A percentile compares a stretch with the other conserved stretches of the same genome.
phyloP scores from a whole-genome alignment of 2,888 invertebrate species.

The Augochlorella aurata region DNA sequence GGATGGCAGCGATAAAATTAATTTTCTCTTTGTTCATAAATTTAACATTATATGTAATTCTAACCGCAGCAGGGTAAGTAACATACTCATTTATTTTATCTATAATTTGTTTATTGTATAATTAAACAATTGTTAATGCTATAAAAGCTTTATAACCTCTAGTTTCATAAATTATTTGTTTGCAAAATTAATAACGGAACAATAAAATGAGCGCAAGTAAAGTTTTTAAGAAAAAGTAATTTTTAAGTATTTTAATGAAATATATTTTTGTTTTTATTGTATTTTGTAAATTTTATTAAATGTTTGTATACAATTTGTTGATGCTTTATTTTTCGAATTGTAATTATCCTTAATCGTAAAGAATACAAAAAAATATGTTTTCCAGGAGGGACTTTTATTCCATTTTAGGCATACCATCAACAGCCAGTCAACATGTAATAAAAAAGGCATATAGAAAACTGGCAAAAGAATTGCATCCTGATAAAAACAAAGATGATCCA shows the following conservation, averaged over 20 bases:
- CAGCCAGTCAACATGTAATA: constrained; percentile 95
- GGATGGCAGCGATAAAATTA: constrained; percentile 77
- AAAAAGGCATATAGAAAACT: constrained; percentile 98
- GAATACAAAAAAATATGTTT: background rate
- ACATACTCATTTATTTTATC: constrained; percentile 10
- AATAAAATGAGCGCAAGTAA: background rate
- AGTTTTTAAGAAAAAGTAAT: background rate
- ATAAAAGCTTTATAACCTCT: constrained; percentile 25
- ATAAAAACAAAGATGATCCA: constrained; percentile 97
- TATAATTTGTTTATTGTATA: constrained; percentile 9
- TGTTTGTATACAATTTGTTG: background rate
- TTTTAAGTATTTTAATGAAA: background rate
- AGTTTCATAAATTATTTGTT: background rate
- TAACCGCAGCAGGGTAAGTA: constrained; percentile 77
- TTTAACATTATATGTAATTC: constrained; percentile 74
- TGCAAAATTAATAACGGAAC: constrained; percentile 33
- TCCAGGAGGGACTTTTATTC: constrained; percentile 94
- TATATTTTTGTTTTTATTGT: background rate
- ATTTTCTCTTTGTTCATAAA: constrained; percentile 75
- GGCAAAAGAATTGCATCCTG: constrained; percentile 98
- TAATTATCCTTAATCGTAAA: background rate
- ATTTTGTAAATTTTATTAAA: background rate
- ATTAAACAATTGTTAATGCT: background rate
- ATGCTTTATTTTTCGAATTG: background rate
- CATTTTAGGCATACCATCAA: constrained; percentile 92